These are phyloP conservation scores for Catajapyx aquilonaris DNA, from an alignment of 1,140 invertebrate species.

Conservation along the genomic window DNA sequence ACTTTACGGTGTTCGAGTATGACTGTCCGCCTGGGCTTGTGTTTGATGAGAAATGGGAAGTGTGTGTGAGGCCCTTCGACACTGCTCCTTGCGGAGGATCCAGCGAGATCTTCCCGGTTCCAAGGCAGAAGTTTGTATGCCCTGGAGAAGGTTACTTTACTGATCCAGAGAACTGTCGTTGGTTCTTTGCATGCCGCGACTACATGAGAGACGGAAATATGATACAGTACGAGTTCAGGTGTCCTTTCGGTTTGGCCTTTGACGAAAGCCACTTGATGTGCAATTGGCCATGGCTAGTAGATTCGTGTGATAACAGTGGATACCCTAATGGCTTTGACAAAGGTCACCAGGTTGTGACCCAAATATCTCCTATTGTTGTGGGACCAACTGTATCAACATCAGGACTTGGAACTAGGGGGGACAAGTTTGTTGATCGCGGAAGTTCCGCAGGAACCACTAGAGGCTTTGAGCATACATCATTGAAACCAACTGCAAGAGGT, in stretches of 20 bases:
- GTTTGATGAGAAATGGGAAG: conserved; percentile 53
- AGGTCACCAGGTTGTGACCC: too few relatives aligned
- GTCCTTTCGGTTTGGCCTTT: conserved; percentile 60
- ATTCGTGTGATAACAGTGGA: too few relatives aligned
- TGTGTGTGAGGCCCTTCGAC: conserved; percentile 63
- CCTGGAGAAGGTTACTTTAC: conserved; percentile 41
- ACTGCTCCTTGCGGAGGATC: conserved; percentile 37
- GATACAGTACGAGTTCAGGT: conserved; percentile 58
- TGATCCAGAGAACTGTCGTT: conserved; percentile 61
- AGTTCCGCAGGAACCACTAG: too few relatives aligned
- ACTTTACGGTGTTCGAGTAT: conserved; percentile 61
- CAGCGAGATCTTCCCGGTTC: conserved; percentile 38
- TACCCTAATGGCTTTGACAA: too few relatives aligned
- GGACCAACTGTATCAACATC: too few relatives aligned
- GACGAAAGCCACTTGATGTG: conserved; percentile 46
- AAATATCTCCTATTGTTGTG: too few relatives aligned
- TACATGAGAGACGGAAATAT: conserved; percentile 33
- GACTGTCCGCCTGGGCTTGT: conserved; percentile 59
- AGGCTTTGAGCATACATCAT: too few relatives aligned
- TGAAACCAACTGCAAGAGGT: too few relatives aligned
- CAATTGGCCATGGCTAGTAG: conserved; percentile 61
- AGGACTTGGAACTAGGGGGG: too few relatives aligned
- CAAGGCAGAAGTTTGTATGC: conserved; percentile 27
- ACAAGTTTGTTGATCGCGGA: too few relatives aligned
- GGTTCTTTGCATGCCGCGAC: conserved; percentile 63